Evolutionary conservation across 1,140 invertebrate genomes (phyloP), one percentile per base, ranked within the genome.

Genomic region (Drosophila nikananu): DNA sequence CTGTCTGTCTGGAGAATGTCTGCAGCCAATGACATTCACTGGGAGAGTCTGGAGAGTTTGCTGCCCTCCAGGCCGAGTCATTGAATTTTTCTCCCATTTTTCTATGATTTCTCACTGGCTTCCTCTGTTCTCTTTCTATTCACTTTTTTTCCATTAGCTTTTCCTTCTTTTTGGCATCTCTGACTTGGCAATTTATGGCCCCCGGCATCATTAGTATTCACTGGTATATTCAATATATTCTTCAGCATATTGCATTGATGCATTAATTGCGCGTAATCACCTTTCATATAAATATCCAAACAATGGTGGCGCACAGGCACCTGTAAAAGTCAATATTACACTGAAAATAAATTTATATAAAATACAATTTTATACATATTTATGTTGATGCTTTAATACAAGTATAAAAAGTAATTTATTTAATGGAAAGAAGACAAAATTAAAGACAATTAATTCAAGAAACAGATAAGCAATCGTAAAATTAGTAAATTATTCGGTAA

Each of bases 251-350:
- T 82, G 86, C 81, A 89, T 77, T 90, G 86, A 82, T 81, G 86
- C 86, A 89, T 90, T 89, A 89, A 89, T 89, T 89, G 86, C 81
- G 75, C 84, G 81, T 90, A 90, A 89, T 89, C 84, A 84, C 55
- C 81, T 80, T 66, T 51, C 71, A 62, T 79, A 86, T 82, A 81
- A 86, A 81, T 86, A 81, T 75, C 70, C 58, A 64, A 67, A 44
- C 60, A 80, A 76, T 80, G 60, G 58, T 54, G 42, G 61, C 46
- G 42, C 42, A 35, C 21, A 41, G 21, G 21, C 27, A 37, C 27
- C 59, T 44, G 19, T 15, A 42, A 21, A 27, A 5, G 9, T 39
- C 15, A 30, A 15, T 10, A 13, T 1, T 17, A 9, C 58, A 66
- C 58, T 23, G 15, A 35, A 0, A 51, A 9, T n/a, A 23, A 48